A percentile compares a stretch with the other conserved stretches of the same genome.
These are phyloP conservation scores for Antrozous pallidus DNA, from an alignment of 2,797 vertebrate genomes.

Conservation along the genomic window DNA sequence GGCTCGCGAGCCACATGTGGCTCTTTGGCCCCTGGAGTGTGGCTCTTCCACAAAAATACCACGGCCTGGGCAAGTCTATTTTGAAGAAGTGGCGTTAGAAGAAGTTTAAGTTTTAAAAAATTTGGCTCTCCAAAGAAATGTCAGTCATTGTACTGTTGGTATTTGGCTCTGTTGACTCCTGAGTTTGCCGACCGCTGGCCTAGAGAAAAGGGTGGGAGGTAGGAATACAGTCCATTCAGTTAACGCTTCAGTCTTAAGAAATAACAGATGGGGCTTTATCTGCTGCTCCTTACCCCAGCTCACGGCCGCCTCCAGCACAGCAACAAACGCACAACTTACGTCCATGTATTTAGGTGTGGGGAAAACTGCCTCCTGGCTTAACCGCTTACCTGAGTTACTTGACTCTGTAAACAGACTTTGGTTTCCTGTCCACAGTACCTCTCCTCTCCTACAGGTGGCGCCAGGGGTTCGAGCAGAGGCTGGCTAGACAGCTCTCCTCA, in stretches of 20 bases:
- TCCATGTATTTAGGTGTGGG: background rate
- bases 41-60: too few relatives aligned
- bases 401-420: background rate
- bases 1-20: too few relatives aligned
- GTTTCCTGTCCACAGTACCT: background rate
- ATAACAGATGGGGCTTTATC: background rate
- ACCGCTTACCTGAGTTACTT: background rate
- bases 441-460: slow-evolving; percentile 63
- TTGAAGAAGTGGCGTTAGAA: too few relatives aligned
- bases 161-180: too few relatives aligned
- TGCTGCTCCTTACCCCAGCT: background rate
- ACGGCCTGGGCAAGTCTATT: too few relatives aligned
- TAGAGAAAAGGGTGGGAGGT: background rate
- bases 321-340: background rate
- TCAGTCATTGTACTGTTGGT: too few relatives aligned
- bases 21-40: too few relatives aligned
- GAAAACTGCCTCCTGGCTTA: background rate
- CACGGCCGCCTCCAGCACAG: background rate
- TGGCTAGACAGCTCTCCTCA: background rate
- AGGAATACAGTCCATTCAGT: background rate
- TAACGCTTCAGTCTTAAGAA: background rate
- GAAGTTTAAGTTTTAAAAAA: too few relatives aligned
- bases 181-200: too few relatives aligned
- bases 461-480: background rate
- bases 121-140: too few relatives aligned